A percentile compares a stretch with the other conserved stretches of the same genome.
Evolutionary conservation across 2,113 vertebrate species (phyloP).

Genomic region (Illadopsis cleaveri): DNA sequence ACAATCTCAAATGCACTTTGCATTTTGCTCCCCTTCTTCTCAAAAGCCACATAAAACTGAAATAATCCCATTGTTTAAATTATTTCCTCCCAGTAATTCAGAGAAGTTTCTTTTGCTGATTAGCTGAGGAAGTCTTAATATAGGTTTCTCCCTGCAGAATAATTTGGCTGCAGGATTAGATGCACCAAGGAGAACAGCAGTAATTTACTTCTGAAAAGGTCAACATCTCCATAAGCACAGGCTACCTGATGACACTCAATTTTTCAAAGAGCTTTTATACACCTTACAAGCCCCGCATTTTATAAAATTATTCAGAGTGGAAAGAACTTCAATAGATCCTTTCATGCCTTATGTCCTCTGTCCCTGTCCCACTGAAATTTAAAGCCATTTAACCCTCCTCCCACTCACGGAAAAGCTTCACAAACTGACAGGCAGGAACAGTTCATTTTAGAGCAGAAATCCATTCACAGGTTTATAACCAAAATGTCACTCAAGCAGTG

Average conservation of each 20-base stretch:
- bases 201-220: constrained; percentile 50
- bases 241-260: constrained; percentile 5
- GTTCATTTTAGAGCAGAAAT: not conserved
- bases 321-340: not conserved
- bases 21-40: not conserved
- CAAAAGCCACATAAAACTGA: not conserved
- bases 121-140: not conserved
- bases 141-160: not conserved
- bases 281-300: not conserved
- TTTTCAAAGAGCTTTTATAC: constrained; percentile 28
- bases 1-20: not conserved
- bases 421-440: not conserved
- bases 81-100: not conserved
- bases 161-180: constrained; percentile 47
- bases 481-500: not conserved
- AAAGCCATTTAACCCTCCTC: not conserved
- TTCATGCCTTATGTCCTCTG: not conserved
- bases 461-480: not conserved
- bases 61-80: not conserved
- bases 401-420: not conserved
- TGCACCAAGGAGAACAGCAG: not conserved
- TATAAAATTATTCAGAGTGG: not conserved
- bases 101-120: constrained; percentile 7
- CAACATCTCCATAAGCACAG: constrained; percentile 23
- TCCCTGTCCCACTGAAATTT: not conserved